Conservation (phyloP, 2,113 vertebrate species). For the Cavia porcellus region DNA sequence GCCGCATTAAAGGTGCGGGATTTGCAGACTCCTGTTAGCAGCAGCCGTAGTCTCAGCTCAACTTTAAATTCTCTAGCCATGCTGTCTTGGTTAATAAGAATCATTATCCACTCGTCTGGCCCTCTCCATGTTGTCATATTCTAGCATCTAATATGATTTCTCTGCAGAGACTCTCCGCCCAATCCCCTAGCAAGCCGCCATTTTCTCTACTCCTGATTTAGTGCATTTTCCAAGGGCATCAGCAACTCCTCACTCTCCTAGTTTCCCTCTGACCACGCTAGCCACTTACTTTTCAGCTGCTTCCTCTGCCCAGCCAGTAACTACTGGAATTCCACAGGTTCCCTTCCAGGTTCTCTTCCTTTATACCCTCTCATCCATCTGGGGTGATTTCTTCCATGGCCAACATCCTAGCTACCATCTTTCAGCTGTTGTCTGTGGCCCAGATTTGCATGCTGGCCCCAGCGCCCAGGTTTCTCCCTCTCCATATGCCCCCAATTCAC, state of each 20-base stretch:
- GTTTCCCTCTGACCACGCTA: background rate
- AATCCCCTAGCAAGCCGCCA: too few relatives aligned
- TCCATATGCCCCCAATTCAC: rapidly evolving
- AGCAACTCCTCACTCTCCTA: background rate
- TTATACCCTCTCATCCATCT: background rate
- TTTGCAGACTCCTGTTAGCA: too few relatives aligned
- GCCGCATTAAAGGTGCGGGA: too few relatives aligned
- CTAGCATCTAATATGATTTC: too few relatives aligned
- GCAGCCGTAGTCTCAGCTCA: too few relatives aligned
- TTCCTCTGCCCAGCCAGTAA: background rate
- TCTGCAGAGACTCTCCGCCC: too few relatives aligned
- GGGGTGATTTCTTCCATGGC: background rate
- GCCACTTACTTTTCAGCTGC: background rate
- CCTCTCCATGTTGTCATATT: too few relatives aligned
- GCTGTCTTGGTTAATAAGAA: too few relatives aligned
- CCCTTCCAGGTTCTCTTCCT: background rate
- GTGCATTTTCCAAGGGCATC: background rate
- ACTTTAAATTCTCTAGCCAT: too few relatives aligned
- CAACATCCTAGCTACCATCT: background rate
- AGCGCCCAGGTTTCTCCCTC: background rate
- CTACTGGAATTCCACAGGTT: background rate
- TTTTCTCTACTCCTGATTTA: background rate
- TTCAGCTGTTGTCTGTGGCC: background rate
- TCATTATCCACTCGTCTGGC: too few relatives aligned
- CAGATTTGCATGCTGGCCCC: background rate